Base-by-base conservation (phyloP, 2,113 vertebrate species). In the Loxodonta africana region DNA sequence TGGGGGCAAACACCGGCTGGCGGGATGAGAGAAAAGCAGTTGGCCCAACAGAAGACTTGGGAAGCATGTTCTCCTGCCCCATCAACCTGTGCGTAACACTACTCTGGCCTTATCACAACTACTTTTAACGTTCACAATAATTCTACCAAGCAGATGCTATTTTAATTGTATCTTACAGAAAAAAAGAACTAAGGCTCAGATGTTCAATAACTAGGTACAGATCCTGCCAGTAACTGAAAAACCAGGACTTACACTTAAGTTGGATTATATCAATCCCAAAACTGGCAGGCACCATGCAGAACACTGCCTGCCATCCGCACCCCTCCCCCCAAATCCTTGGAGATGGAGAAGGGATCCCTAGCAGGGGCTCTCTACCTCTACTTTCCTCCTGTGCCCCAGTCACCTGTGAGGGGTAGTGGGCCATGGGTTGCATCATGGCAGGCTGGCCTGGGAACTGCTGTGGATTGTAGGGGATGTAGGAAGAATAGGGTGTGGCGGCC, bases 371-470 rank as follows among this genome's bases (percentile, higher is more conserved):
- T 30, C 53, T 6, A 28, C 23, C 85, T 20, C 23, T 5, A 37
- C 6, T 2, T 21, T n/a, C 65, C 30, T 20, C 78, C 62, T 3
- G 2, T 2, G 8, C 62, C 57, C 6, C 33, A n/a, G 51, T 89
- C 97, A 99, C 99, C 99, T 99, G 99, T 69, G 99, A 99, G 11
- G 99, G 98, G 93, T 99, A 99, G 76, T 99, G 99, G 1, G 99
- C 97, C 99, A 99, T 99, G 86, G 99, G 98, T 97, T 99, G 99
- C 98, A 99, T 99, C 98, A 99, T 98, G 48, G 98, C 98, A 73
- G 99, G 99, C 98, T 99, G 99, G 96, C 99, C 99, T 44, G 99
- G 95, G 92, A 99, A 99, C 98, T 99, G 99, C 98, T 99, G 99
- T 9, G 99, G 99, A 96, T 98, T 99, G 96, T 99, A 99, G 94